Evolutionary conservation across 2,797 vertebrate species (phyloP), one percentile per base, ranked within the genome.

Genomic region (Loriculus beryllinus): DNA sequence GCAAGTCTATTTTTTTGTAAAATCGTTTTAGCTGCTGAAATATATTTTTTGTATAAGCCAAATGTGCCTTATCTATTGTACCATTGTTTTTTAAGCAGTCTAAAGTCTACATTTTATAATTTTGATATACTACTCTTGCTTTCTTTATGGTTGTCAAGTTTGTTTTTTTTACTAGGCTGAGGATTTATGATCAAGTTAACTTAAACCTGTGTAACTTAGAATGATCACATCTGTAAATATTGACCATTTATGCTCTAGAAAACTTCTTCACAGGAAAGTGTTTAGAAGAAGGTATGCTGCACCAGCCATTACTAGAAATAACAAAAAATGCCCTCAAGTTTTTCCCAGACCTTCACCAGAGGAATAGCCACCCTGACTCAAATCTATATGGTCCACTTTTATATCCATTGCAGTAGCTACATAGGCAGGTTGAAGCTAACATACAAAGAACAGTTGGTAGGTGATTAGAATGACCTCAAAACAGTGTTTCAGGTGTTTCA

Each of bases 241-340:
- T 90, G 3, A 8, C 14, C 8, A n/a, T n/a, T 74, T 68, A 42
- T 71, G 33, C 3, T 52, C 33, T 29, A 51, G 22, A 63, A 81
- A 92, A n/a, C 2, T 21, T 52, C 14, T 85, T 39, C 68, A 10
- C 10, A 47, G 9, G 19, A 47, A 87, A 69, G 4, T 7, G 3
- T 26, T 78, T 51, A 20, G 28, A 52, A 81, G 43, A 84, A 64
- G 1, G 4, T 56, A 35, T 7, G 3, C 54, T 67, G 16, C 17
- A 40, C 5, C 18, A 70, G 4, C 9, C 23, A 25, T 13, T 52
- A 4, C 6, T 69, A 74, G 29, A 79, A 90, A 72, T 37, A 59
- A 37, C 3, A 39, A 42, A 33, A 64, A 56, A n/a, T 15, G 9
- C 4, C 0, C 0, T 10, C 9, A 67, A 62, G 35, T 3, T 7